These are phyloP conservation scores for Pipra filicauda DNA, from an alignment of 2,113 vertebrate genomes.

Conservation along the genomic window DNA sequence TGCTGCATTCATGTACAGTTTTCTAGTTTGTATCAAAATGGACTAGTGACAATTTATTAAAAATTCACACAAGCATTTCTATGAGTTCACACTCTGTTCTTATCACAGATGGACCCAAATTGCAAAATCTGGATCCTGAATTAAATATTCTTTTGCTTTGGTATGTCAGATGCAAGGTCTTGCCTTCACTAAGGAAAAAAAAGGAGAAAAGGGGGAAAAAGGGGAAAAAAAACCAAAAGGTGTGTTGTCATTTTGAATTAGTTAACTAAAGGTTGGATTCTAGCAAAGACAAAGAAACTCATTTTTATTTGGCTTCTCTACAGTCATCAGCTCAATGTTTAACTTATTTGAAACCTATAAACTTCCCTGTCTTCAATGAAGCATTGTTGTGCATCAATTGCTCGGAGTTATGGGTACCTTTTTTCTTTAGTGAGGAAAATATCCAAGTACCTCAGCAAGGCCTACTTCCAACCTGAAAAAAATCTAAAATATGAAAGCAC, in stretches of 20 bases:
- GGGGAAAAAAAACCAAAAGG: not conserved
- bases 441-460: not conserved
- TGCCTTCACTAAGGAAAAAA: not conserved
- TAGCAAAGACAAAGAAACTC: not conserved
- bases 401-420: not conserved
- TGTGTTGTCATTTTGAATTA: not conserved
- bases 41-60: conserved; percentile 34
- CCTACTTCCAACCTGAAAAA: not conserved
- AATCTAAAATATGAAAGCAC: not conserved
- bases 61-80: conserved; percentile 35
- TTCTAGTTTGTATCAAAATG: not conserved
- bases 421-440: not conserved
- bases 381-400: not conserved
- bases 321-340: not conserved
- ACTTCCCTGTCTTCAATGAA: not conserved
- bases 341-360: not conserved
- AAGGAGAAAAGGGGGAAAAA: rapidly evolving
- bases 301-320: not conserved
- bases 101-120: conserved; percentile 47
- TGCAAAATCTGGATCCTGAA: conserved; percentile 44
- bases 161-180: not conserved
- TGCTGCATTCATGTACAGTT: not conserved
- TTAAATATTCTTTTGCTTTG: conserved; percentile 42
- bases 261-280: not conserved
- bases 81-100: conserved; percentile 51